Base-by-base conservation (phyloP, 2,888 invertebrate genomes). In the Mesorhabditis belari region DNA sequence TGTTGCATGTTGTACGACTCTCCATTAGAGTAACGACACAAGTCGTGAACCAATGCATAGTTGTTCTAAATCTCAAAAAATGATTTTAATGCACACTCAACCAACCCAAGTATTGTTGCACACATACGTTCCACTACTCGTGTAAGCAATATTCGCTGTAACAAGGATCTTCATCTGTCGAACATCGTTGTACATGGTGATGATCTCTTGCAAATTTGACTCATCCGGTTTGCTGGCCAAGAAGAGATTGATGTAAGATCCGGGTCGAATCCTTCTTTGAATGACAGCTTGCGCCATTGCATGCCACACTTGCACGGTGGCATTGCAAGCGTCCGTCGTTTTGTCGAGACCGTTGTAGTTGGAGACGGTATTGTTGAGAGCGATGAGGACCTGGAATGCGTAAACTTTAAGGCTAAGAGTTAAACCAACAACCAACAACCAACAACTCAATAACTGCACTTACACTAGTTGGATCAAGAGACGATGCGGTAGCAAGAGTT, bases 201-300 rank as follows among this genome's bases (percentile, higher is more conserved):
- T 35, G n/a, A 35, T 35, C 44, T 35, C 44, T 9, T 9, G 44
- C 44, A 35, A n/a, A 2, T 35, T 35, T 9, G 12, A 17, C n/a
- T 35, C 12, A 9, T 35, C 44, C 12, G 44, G n/a, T 27, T 6
- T 4, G 57, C 49, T 19, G 49, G 49, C 61, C 26, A 65, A 64
- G 70, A 73, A 73, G 55, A 73, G 61, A 57, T 73, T 64, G 52
- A 73, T 57, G 27, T 61, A 73, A 1, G 71, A 69, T 54, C 71
- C 71, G 4, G 69, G 64, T 17, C 58, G 26, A 4, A 65, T 49
- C 19, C 61, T 61, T 64, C 70, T 52, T 17, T 51, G 21, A 55
- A 62, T 57, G 24, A 69, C 54, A 0, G 67, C 68, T 27, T 60
- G 56, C 25, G 67, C 60, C 27, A 73, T 55, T 6, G 73, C 73